Base-by-base conservation (phyloP, 2,113 vertebrate species). In the Chrysemys picta region DNA sequence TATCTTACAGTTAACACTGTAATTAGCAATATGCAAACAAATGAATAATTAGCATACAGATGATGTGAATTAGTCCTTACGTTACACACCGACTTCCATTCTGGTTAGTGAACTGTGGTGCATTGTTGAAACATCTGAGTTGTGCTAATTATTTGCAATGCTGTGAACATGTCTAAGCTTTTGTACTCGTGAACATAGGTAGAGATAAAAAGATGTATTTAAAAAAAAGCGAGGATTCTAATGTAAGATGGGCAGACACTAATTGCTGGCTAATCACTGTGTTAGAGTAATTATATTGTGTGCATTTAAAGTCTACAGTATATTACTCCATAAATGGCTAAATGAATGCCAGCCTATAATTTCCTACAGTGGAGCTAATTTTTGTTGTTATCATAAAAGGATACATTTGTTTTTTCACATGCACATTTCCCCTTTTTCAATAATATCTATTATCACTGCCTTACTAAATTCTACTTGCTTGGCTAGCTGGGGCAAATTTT, bases 231-330 rank as follows among this genome's bases (percentile, higher is more conserved):
- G 54, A 45, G 97, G 94, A 96, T 94, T 96, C 85, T 85, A 96
- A 96, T 91, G 90, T 57, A 89, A 97, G 97, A 98, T 95, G 95
- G 97, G 88, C 94, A 87, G 95, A 4, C 87, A 89, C 96, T 98
- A 98, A 98, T 97, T 98, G 94, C 94, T 91, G 90, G 90, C 95
- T 98, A 97, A 98, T 98, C 92, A 94, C 94, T 96, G 91, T 92
- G 90, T 95, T 97, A 92, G 76, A 89, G 76, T 97, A 97, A 98
- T 98, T 98, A 94, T 95, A 96, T 95, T 96, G 94, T 91, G 83
- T 85, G 93, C 94, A 42, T 95, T 98, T 96, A 69, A 85, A 85
- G 94, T 93, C 91, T 59, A 80, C 85, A 94, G 89, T 84, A 79
- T 94, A 88, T 93, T 94, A 94, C 88, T 90, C 95, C 72, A 27